Conservation (phyloP, 2,113 vertebrate species). For the Theristicus caerulescens region DNA sequence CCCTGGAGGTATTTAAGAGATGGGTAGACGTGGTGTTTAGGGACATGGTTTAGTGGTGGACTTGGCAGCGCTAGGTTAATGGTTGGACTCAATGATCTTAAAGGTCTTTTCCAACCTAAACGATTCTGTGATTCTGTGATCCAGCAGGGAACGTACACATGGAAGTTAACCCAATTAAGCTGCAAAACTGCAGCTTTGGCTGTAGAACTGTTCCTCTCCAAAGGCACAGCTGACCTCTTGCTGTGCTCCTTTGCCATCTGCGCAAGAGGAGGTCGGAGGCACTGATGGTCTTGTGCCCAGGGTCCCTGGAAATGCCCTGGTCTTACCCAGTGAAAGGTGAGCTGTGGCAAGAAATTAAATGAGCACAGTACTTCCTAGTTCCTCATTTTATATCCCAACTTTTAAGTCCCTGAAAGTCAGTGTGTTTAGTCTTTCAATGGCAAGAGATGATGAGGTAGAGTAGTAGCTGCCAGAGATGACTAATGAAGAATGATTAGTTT, state of each 20-base stretch:
- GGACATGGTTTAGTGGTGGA: too few species aligned
- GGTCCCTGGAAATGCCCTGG: background rate
- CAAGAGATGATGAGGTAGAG: background rate
- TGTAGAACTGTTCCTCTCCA: background rate
- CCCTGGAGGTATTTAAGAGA: too few species aligned
- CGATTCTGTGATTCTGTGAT: background rate
- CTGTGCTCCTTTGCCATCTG: background rate
- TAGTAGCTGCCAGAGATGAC: background rate
- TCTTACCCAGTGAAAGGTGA: background rate
- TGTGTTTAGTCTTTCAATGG: background rate
- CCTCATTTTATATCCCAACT: background rate
- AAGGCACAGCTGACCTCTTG: background rate
- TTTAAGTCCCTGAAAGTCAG: background rate
- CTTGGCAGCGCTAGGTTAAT: too few species aligned
- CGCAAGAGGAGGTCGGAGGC: background rate
- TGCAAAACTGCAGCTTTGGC: background rate
- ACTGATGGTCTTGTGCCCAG: background rate
- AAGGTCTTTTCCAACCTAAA: too few species aligned
- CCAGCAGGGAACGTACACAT: accelerated
- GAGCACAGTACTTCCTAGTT: background rate
- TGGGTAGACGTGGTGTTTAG: too few species aligned
- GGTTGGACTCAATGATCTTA: too few species aligned
- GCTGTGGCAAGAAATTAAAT: background rate
- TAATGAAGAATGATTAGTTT: background rate
- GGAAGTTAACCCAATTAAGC: background rate